These are phyloP conservation scores for Cantharis nigra DNA, from an alignment of 2,888 invertebrate genomes.

Conservation along the genomic window DNA sequence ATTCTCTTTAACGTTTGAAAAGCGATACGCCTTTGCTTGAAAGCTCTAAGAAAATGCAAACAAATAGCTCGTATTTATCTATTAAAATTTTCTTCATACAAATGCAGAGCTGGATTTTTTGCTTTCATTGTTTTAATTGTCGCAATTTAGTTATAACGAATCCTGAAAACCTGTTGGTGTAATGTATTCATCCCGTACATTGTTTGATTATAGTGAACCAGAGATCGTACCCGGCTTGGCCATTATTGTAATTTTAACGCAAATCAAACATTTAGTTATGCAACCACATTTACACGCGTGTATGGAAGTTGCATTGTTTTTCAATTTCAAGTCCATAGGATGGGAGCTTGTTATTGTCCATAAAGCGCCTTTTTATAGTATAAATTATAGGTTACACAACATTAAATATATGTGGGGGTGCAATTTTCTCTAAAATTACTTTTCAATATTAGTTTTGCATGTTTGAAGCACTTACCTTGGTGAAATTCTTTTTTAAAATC, in stretches of 20 bases:
- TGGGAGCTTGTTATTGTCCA: no score
- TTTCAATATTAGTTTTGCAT: not conserved
- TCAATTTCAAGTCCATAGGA: no score
- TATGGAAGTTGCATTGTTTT: no score
- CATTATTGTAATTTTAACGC: no score
- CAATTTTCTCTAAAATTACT: not conserved
- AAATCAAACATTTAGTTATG: no score
- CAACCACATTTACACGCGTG: no score
- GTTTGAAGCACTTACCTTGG: not conserved
- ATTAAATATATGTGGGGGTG: not conserved
- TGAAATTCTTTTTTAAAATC: not conserved
- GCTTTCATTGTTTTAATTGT: not conserved
- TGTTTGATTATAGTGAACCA: not conserved
- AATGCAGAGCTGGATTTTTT: not conserved
- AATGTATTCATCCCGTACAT: no score
- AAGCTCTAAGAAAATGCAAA: conserved; percentile 8
- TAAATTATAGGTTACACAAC: not conserved
- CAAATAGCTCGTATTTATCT: conserved; percentile 15
- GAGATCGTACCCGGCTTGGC: no score
- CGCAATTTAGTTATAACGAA: not conserved
- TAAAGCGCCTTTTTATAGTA: no score
- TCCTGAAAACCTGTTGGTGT: not conserved
- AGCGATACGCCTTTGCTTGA: conserved; percentile 12
- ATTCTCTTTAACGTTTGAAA: conserved; percentile 18
- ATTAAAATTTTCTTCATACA: not conserved